These are phyloP conservation scores for Phyllopteryx taeniolatus DNA, from an alignment of 2,113 vertebrate species.

Conservation along the genomic window DNA sequence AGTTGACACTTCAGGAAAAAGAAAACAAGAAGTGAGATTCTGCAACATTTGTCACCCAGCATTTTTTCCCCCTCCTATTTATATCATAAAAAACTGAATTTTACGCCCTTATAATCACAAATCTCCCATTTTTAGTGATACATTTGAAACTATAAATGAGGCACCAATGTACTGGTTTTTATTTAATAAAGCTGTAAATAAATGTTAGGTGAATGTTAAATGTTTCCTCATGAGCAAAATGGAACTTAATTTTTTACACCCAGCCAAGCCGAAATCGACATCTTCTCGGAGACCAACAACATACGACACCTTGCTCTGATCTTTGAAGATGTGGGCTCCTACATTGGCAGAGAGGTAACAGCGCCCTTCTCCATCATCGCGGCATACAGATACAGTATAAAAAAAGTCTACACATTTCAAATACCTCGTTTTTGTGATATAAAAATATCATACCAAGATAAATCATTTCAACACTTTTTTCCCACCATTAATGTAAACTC, in stretches of 20 bases:
- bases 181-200: neutral
- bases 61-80: neutral
- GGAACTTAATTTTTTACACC: neutral
- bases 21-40: neutral
- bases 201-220: neutral
- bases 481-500: too few relatives aligned
- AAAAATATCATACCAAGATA: too few relatives aligned
- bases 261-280: conserved; percentile 78
- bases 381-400: neutral
- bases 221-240: neutral
- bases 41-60: too few relatives aligned
- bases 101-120: too few relatives aligned
- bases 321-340: conserved; percentile 81
- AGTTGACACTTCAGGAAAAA: neutral
- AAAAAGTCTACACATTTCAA: too few relatives aligned
- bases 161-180: too few relatives aligned
- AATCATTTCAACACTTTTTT: too few relatives aligned
- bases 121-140: too few relatives aligned
- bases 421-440: too few relatives aligned
- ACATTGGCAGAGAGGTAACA: conserved; percentile 87
- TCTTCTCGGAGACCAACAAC: conserved; percentile 80
- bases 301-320: conserved; percentile 81
- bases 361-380: neutral
- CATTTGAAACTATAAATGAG: too few relatives aligned
- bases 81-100: neutral